These are phyloP conservation scores for Eriosoma lanigerum DNA, from an alignment of 1,140 invertebrate species.

Conservation along the genomic window DNA sequence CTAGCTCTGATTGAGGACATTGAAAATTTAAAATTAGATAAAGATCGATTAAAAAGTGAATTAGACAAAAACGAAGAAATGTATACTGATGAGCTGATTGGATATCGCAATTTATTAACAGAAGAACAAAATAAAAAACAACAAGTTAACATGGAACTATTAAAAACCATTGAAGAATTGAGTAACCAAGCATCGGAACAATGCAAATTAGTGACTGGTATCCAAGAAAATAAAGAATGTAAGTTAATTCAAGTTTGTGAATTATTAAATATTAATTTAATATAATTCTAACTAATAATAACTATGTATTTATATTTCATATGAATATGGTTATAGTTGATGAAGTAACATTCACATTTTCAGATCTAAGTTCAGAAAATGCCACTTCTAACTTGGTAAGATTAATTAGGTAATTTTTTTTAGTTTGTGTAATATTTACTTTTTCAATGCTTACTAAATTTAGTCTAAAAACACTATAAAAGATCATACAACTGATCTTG, in stretches of 20 bases:
- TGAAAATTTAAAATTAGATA: conserved; percentile 40
- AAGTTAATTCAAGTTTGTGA: background rate
- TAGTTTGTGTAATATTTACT: background rate
- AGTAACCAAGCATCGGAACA: conserved; percentile 27
- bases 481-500: conserved; percentile 7
- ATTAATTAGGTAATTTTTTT: background rate
- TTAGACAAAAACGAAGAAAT: conserved; percentile 31
- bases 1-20: conserved; percentile 9
- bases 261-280: background rate
- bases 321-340: conserved; percentile 6
- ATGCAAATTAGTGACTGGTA: background rate
- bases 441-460: background rate
- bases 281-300: too few relatives aligned
- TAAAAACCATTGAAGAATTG: conserved; percentile 33
- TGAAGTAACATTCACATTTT: conserved; percentile 19
- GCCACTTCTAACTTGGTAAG: background rate
- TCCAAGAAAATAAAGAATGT: conserved; percentile 43
- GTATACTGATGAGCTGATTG: background rate
- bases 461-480: conserved; percentile 6
- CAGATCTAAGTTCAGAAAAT: conserved; percentile 14
- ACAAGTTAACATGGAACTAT: conserved; percentile 29
- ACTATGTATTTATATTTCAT: background rate
- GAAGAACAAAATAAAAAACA: conserved; percentile 42
- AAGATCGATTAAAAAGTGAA: conserved; percentile 19
- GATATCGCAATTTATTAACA: conserved; percentile 24